Evolutionary conservation across 2,113 vertebrate genomes (phyloP), one percentile per base, ranked within the genome.

Genomic region (Chloebia gouldiae): DNA sequence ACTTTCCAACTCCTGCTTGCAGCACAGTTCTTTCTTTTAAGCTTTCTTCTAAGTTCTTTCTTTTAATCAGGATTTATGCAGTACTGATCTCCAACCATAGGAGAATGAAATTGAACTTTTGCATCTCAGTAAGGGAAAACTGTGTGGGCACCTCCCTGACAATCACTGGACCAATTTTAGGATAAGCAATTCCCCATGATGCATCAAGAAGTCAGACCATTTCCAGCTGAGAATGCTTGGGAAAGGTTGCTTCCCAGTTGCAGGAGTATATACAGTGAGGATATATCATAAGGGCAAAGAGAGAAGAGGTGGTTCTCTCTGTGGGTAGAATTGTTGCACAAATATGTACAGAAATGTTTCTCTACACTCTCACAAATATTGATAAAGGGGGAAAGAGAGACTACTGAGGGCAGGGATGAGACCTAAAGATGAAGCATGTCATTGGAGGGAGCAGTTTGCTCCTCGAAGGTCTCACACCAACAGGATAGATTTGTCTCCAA

Each of bases 51-150:
- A 39, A 59, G 49, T 5, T 64, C 83, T 82, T 39, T 82, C n/a
- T 65, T 49, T 77, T 54, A 77, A 45, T 7, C 5, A 15, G 30
- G 22, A 63, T 45, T 88, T 90, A 44, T 20, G 24, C 28, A 33
- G 25, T 15, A 22, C 20, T 81, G n/a, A 61, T 54, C 54, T 80
- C 22, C 45, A 71, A 0, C 11, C 0, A 0, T 0, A 13, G 45
- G 14, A 22, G 24, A 90, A 82, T 28, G 9, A 85, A 86, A 47
- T 7, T 10, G 37, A 83, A 56, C 14, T 88, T 81, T 25, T 37
- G 24, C 21, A 60, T 39, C 44, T 69, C 45, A 56, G 20, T 27
- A 59, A 51, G 25, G 66, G 31, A 81, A 71, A 75, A 81, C 6
- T 49, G 3, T 14, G 7, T 37, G 28, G 19, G 10, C 33, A 59